These are phyloP conservation scores for Rallus crepitans DNA, from an alignment of 2,797 vertebrate genomes.

Conservation along the genomic window DNA sequence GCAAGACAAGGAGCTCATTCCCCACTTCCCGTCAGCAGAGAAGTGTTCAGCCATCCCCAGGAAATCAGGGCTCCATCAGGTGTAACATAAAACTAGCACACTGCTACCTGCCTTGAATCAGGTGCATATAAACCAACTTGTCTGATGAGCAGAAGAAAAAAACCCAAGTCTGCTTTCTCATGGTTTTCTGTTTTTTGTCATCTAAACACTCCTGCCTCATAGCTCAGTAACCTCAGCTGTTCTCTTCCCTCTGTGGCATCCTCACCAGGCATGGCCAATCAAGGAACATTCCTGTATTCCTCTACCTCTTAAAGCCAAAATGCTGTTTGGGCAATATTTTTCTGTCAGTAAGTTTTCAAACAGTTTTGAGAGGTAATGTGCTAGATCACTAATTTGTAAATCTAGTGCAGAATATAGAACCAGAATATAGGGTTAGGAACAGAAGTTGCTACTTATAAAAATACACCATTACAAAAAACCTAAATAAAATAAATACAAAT, in stretches of 20 bases:
- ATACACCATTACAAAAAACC: neutral
- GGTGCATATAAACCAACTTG: neutral
- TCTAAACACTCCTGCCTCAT: neutral
- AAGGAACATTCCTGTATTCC: neutral
- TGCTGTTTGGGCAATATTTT: neutral
- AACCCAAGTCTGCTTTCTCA: neutral
- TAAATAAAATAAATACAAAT: neutral
- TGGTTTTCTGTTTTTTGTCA: neutral
- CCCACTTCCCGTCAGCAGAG: fast-evolving
- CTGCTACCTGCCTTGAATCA: neutral
- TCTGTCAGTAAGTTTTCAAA: neutral
- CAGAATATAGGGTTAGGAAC: neutral
- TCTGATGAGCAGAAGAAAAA: neutral
- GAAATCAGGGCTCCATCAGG: neutral
- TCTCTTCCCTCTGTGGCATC: neutral
- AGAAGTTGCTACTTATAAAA: neutral
- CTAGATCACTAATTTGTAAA: fast-evolving
- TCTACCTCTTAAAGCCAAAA: neutral
- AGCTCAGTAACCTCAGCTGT: neutral
- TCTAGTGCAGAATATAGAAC: neutral
- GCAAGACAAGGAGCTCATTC: neutral
- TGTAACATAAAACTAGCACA: neutral
- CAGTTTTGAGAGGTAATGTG: neutral
- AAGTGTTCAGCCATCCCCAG: neutral
- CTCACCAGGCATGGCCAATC: neutral